Base-by-base conservation (phyloP, 1,140 invertebrate species). In the Tachypleus tridentatus region DNA sequence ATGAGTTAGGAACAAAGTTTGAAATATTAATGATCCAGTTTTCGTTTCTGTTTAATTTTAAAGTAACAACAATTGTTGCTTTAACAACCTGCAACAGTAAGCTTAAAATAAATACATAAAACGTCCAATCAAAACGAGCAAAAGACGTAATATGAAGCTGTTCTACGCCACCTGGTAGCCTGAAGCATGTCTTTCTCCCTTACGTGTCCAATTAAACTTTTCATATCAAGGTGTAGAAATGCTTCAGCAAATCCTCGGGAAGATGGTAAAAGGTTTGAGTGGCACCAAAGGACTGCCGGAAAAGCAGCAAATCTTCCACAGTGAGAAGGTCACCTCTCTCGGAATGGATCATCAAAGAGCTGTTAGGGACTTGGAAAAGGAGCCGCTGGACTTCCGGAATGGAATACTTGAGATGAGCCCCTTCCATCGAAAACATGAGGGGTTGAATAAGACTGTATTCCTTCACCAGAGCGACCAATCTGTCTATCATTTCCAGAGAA, bases 361-460 rank as follows among this genome's bases (percentile, higher is more conserved):
- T 72, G 58, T 71, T 71, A 62, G 71, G 71, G 63, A 72, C 72
- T 62, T 73, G 72, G 58, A 70, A 73, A 10, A 73, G 68, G 7
- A 73, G 59, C 51, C 72, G 47, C 60, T 73, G 72, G 49, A 73
- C 60, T 63, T 73, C 72, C 11, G 66, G 68, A 49, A 73, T 68
- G 56, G 87, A 87, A 66, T 86, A 82, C 0, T 84, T 84, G 0
- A 86, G 83, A 47, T 87, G 75, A 53, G 83, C 83, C 48, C 89
- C 87, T 65, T 90, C 80, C 47, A 94, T 85, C 0, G 90, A 85
- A 73, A 92, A 94, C 4, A 90, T 92, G 61, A 93, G 81, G 56
- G 81, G 79, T 71, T 86, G 84, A 10, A 78, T 80, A 0, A 85
- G 75, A 1, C 78, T 74, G 56, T 81, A 80, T 9, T 80, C 77